Base-by-base conservation (phyloP, 2,113 vertebrate species). In the Lepus timidus region DNA sequence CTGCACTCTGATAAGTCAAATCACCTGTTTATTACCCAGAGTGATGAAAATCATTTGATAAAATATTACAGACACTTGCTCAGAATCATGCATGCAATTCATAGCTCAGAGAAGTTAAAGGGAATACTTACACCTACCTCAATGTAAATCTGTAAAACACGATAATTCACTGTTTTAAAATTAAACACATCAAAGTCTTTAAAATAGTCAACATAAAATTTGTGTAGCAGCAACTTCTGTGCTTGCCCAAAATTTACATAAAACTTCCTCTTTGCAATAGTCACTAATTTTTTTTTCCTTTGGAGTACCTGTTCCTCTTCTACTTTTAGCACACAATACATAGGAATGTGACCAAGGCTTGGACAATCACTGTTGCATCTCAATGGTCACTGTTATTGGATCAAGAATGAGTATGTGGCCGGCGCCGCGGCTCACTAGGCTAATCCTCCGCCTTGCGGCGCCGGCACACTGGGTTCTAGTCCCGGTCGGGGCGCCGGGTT, bases 21-120 rank as follows among this genome's bases (percentile, higher is more conserved):
- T 93, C 85, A 98, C 73, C 88, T 96, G 95, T 97, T 98, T 93
- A 97, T 94, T 92, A 93, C 92, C 61, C 75, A 14, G 39, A 97
- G 61, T 94, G 85, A 96, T 68, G 94, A 97, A 98, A 98, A 97
- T 74, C 4, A 90, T 93, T 93, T 96, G 95, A 97, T 92, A 65
- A 97, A 97, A 36, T 93, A 98, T 97, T 95, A 95, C 7, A 65
- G 78, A 91, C 78, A 96, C 19, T 93, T 97, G 79, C 93, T 17
- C 39, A 88, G 81, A 97, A 97, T 36, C 22, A 95, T 95, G 51
- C 51, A 95, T 3, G n/a, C 89, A 83, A 94, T 85, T 95, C 71
- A 94, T 68, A 65, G 25, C 85, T 67, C 83, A 62, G 74, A 17
- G 55, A 87, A 73, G 11, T 44, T 93, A 90, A 90, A 95, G 29